A percentile compares a stretch with the other conserved stretches of the same genome.
These are phyloP conservation scores for Gymnarchus niloticus DNA, from an alignment of 2,113 vertebrate genomes.

Conservation along the genomic window DNA sequence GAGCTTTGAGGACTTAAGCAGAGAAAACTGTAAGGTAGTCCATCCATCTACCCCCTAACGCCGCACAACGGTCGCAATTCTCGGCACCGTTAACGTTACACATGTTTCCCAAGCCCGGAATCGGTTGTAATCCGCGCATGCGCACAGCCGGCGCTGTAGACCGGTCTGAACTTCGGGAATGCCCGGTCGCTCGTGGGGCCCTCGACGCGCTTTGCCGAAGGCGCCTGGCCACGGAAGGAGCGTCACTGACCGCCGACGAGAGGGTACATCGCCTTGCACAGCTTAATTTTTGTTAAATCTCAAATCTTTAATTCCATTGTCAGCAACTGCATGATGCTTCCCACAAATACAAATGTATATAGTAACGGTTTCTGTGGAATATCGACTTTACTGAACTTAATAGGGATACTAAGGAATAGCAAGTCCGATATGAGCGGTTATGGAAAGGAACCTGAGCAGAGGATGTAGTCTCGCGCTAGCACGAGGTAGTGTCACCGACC, in stretches of 20 bases:
- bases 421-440: neutral
- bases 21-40: neutral
- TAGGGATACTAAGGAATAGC: neutral
- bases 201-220: neutral
- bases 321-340: neutral
- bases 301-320: neutral
- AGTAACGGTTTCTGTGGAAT: neutral
- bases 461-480: neutral
- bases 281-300: neutral
- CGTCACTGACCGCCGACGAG: neutral
- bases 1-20: neutral
- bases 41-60: neutral
- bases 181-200: conserved; percentile 7
- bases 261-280: neutral
- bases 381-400: neutral
- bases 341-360: neutral
- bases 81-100: neutral
- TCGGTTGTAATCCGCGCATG: neutral
- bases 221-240: neutral
- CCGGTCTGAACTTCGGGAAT: conserved; percentile 11
- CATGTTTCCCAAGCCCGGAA: neutral
- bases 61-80: neutral
- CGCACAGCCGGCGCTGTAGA: neutral
- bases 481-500: neutral
- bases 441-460: neutral